Base-by-base conservation (phyloP, 2,797 vertebrate species). In the Liparis tanakae region DNA sequence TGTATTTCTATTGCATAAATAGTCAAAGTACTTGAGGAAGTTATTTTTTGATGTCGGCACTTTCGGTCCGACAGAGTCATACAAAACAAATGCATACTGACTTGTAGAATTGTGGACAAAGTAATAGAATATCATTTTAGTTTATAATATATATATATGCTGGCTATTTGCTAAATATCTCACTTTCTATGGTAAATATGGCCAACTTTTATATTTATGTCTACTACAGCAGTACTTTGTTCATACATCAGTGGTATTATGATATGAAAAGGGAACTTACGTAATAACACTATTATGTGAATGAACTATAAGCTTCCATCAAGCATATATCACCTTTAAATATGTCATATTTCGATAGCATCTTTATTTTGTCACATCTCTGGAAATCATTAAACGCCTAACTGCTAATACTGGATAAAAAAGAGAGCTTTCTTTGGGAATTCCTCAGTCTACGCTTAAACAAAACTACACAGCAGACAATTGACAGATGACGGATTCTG, bases 401-500 rank as follows among this genome's bases (percentile, higher is more conserved):
- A 25, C 41, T 39, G 7, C 7, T 57, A 10, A 37, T 55, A 6
- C 10, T 10, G 58, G 2, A 30, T 2, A 30, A 64, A 54, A 10
- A 67, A 41, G 33, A 67, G 78, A 59, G 17, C 33, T 68, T 57
- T 65, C 15, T 17, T 33, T 44, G 15, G 10, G 41, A 61, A 62
- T 74, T 70, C 37, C 14, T 65, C 36, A 33, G 34, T 72, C 61
- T 43, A 51, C 10, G 46, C 30, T 60, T 76, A 48, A 50, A 20
- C 18, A 79, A 30, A 62, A 59, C 37, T 41, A 41, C 14, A 25
- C 58, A 55, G 36, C 20, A 55, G 36, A 62, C 18, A 58, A 20
- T 33, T 63, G 61, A 76, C 60, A 44, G 43, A 66, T 43, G 48
- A 58, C 46, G 15, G 17, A 67, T 66, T 76, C 53, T 72, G 18